Base-by-base conservation (phyloP, 2,888 invertebrate genomes). In the Acleris cristana region DNA sequence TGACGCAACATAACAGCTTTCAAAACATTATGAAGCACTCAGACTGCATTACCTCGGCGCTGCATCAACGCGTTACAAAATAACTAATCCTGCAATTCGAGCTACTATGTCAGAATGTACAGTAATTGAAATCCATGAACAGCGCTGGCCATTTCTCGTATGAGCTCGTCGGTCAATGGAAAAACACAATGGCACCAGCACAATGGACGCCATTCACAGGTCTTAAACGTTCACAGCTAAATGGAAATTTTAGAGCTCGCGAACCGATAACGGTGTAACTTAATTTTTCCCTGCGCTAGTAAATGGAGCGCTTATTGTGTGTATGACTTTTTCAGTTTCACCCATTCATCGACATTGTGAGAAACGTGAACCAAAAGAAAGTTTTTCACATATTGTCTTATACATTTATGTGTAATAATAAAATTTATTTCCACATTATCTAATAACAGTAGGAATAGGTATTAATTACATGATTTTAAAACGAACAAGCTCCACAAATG, bases 211-310 rank as follows among this genome's bases (percentile, higher is more conserved):
- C 80, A 85, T 88, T 88, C 83, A 85, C 79, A 78, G 85, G 80
- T 84, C 88, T 88, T 89, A 90, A 90, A 89, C 82, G 90, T 75
- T 83, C 83, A 76, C 79, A 76, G 83, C 82, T 80, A 81, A 88
- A 90, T 90, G 90, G 90, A 89, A 88, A 90, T 89, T 90, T 89
- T 83, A 88, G 79, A 80, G 84, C 80, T 77, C 79, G 77, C 76
- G 81, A 78, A 84, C 84, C 83, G 87, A 84, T 85, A 79, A 81
- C 76, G 75, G 74, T 73, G 75, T 78, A 75, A 79, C 72, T 77
- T 78, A 76, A 79, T 81, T 86, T 85, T 84, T 82, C 80, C 74
- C 56, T 75, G 18, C 60, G 54, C 54, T 59, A 48, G 63, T 52
- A 67, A 76, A 71, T 60, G 48, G 65, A 58, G 64, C 52, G 61